phyloP scores from a whole-genome alignment of 2,888 invertebrate genomes.

The Polyommatus iphigenia region DNA sequence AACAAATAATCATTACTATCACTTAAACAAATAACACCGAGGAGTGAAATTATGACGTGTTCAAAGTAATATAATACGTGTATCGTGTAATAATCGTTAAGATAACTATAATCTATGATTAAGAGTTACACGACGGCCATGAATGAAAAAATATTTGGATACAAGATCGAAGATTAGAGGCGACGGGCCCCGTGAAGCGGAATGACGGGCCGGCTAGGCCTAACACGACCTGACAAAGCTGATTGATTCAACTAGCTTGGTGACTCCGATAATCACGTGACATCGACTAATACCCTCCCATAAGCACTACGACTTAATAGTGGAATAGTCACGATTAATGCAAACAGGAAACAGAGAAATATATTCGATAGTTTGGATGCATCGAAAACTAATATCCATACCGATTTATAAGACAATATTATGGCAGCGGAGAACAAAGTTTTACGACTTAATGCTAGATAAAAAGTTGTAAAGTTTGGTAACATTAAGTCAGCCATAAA shows the following conservation, averaged over 20 bases:
- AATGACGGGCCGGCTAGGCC: slow-evolving; percentile 69
- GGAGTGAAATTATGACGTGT: slow-evolving; percentile 63
- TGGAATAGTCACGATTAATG: neutral
- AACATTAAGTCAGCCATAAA: neutral
- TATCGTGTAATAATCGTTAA: slow-evolving; percentile 73
- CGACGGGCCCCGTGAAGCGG: slow-evolving; percentile 57
- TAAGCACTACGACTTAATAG: neutral
- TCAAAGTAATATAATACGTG: slow-evolving; percentile 71
- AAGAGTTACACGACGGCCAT: slow-evolving; percentile 61
- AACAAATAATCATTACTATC: slow-evolving; percentile 43
- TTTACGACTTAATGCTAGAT: slow-evolving; percentile 22
- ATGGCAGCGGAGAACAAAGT: neutral
- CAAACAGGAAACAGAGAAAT: neutral
- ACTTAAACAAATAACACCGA: slow-evolving; percentile 68
- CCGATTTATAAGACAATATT: neutral
- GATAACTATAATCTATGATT: slow-evolving; percentile 72
- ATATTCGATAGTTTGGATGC: neutral
- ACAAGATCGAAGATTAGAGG: slow-evolving; percentile 67
- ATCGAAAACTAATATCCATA: neutral
- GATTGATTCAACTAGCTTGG: slow-evolving; percentile 63
- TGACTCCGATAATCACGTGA: slow-evolving; percentile 11
- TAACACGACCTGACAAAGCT: slow-evolving; percentile 61
- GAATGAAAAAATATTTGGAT: slow-evolving; percentile 74
- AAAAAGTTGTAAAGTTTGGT: slow-evolving; percentile 11
- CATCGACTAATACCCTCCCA: neutral